phyloP scores from a whole-genome alignment of 1,140 invertebrate genomes.

The Drosophila erecta region DNA sequence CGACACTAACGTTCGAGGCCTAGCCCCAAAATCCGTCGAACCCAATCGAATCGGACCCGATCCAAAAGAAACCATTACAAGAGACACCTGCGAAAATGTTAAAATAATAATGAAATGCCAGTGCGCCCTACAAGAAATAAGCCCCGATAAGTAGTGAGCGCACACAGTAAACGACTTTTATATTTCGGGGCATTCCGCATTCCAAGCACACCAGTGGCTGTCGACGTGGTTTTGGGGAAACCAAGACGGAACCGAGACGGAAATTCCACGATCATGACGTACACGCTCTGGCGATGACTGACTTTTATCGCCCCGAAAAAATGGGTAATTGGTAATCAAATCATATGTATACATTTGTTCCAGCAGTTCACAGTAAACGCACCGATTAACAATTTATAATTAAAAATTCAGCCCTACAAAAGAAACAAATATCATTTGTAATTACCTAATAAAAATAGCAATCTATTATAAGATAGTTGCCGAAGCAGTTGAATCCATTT shows the following conservation, averaged over 20 bases:
- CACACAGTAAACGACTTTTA: constrained; percentile 55
- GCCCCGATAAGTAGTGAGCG: constrained; percentile 72
- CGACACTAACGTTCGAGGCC: constrained; percentile 13
- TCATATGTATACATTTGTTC: constrained; percentile 2
- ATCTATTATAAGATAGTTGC: no score
- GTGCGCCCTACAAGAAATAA: constrained; percentile 70
- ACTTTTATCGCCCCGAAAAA: constrained; percentile 20
- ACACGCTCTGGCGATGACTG: constrained; percentile 22
- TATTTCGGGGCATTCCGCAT: constrained; percentile 48
- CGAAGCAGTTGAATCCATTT: no score
- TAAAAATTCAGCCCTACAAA: neutral
- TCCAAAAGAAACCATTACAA: constrained; percentile 56
- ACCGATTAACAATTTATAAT: neutral
- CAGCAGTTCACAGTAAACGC: neutral
- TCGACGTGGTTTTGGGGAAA: neutral
- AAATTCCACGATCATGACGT: constrained; percentile 53
- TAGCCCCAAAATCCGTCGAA: constrained; percentile 16
- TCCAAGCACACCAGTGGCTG: constrained; percentile 8
- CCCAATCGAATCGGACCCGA: constrained; percentile 26
- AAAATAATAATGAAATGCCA: constrained; percentile 64
- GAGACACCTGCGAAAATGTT: constrained; percentile 67
- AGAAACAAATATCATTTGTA: neutral
- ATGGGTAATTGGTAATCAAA: constrained; percentile 12
- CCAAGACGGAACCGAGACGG: constrained; percentile 20
- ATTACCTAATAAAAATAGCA: no score